phyloP scores from a whole-genome alignment of 2,797 vertebrate species.

The Graptemys geographica region DNA sequence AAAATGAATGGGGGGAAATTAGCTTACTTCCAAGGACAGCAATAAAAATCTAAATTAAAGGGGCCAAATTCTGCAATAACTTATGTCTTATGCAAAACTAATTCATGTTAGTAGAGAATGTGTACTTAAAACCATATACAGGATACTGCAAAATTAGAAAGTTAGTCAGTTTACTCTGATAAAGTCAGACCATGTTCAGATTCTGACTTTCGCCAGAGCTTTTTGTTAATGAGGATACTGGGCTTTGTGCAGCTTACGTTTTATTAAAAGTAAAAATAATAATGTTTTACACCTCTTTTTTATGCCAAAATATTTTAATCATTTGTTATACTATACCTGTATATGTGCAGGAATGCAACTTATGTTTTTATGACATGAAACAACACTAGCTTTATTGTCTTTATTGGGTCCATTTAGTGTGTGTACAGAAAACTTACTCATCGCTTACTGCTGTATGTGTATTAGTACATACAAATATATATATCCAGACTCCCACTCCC shows the following conservation, averaged over 20 bases:
- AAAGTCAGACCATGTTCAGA: not conserved
- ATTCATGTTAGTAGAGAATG: not conserved
- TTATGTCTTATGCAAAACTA: not conserved
- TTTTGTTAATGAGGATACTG: not conserved
- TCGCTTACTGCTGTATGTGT: constrained; percentile 23
- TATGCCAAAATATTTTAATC: not conserved
- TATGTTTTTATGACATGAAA: not conserved
- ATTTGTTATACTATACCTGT: not conserved
- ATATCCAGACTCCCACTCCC: not conserved
- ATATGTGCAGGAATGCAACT: not conserved
- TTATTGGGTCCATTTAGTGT: not conserved
- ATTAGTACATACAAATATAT: constrained; percentile 30
- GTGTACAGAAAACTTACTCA: constrained; percentile 11
- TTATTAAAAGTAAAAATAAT: not conserved
- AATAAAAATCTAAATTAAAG: constrained; percentile 3
- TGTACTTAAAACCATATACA: not conserved
- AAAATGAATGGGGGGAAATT: not conserved
- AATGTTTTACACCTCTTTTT: not conserved
- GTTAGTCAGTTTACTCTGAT: not conserved
- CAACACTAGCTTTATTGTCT: constrained; percentile 15
- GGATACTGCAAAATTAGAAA: not conserved
- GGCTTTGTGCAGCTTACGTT: not conserved
- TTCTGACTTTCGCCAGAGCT: not conserved
- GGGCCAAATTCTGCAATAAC: constrained; percentile 13
- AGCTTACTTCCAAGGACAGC: not conserved